phyloP scores from a whole-genome alignment of 2,797 vertebrate genomes.

The Bucorvus abyssinicus region DNA sequence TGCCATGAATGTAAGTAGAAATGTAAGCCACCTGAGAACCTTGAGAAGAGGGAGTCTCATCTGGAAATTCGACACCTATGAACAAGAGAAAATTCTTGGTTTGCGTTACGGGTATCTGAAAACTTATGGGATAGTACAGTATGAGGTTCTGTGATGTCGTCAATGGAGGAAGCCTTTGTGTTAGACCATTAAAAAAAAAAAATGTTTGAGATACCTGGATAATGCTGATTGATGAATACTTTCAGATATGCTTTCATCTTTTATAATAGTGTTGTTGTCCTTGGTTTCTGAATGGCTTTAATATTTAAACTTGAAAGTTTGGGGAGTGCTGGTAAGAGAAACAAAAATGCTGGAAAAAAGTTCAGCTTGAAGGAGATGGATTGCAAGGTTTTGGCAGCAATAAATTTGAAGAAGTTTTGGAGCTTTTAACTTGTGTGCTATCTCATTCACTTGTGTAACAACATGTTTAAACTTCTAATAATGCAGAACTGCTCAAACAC shows the following conservation, averaged over 20 bases:
- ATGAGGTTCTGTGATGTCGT: background rate
- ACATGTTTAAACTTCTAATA: background rate
- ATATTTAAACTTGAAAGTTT: background rate
- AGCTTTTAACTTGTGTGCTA: background rate
- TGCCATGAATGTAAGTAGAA: background rate
- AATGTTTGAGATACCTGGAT: background rate
- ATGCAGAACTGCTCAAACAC: background rate
- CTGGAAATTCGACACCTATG: background rate
- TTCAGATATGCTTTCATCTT: background rate
- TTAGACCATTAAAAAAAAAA: background rate
- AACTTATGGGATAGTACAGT: background rate
- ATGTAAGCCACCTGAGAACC: background rate
- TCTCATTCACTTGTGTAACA: background rate
- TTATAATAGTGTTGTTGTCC: background rate
- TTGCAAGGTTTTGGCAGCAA: background rate
- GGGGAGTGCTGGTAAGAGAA: background rate
- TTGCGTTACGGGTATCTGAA: background rate
- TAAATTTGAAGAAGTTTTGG: background rate
- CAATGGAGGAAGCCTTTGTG: background rate
- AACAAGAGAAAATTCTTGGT: background rate
- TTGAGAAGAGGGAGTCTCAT: background rate
- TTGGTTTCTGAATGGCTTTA: background rate
- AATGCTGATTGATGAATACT: background rate
- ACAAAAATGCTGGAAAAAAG: background rate
- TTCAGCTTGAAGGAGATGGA: background rate